Evolutionary conservation across 2,797 vertebrate genomes (phyloP).

Genomic region (Macroramphosus scolopax): DNA sequence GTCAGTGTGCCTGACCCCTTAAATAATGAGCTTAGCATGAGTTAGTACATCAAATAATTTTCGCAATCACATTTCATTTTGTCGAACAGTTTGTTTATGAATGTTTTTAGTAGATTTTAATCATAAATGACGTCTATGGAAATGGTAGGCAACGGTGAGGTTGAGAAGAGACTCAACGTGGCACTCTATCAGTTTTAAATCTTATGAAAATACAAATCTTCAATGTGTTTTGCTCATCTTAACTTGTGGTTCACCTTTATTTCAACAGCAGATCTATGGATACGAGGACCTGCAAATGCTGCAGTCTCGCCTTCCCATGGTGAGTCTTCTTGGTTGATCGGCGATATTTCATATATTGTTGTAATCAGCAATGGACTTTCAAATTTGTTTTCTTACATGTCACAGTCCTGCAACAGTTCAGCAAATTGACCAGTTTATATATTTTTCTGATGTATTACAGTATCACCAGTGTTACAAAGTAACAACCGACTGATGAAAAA

Average conservation of each 20-base stretch:
- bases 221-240: not conserved
- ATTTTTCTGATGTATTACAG: too few relatives aligned
- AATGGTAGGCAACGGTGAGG: too few relatives aligned
- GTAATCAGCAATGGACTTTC: too few relatives aligned
- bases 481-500: not conserved
- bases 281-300: constrained; percentile 97
- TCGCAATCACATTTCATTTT: too few relatives aligned
- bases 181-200: too few relatives aligned
- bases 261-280: constrained; percentile 90
- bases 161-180: too few relatives aligned
- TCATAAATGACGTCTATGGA: constrained; percentile 6
- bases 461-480: not conserved
- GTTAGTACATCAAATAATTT: too few relatives aligned
- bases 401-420: too few relatives aligned
- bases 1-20: too few relatives aligned
- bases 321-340: constrained; percentile 65
- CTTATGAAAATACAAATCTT: not conserved
- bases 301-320: constrained; percentile 94
- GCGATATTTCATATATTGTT: not conserved
- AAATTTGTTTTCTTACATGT: too few relatives aligned
- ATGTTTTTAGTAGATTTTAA: constrained; percentile 19
- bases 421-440: too few relatives aligned
- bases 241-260: constrained; percentile 25
- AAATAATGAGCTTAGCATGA: too few relatives aligned
- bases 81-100: constrained; percentile 1